Conservation (phyloP, 2,113 vertebrate species). For the Otis tarda region DNA sequence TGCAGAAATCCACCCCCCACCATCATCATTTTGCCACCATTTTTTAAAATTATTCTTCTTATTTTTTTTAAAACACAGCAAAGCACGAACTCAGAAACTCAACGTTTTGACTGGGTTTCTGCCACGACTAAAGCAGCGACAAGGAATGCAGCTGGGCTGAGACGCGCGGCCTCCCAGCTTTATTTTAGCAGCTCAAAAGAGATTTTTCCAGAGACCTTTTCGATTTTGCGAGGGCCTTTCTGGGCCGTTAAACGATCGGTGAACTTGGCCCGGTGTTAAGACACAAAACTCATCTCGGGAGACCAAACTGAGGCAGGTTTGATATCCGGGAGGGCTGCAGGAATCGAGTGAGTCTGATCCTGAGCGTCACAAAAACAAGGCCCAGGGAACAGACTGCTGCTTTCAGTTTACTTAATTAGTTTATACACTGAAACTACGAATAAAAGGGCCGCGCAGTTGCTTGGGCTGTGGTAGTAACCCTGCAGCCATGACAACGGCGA, state of each 20-base stretch:
- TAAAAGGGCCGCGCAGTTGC: conserved; percentile 51
- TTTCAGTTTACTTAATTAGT: conserved; percentile 54
- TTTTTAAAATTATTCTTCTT: background rate
- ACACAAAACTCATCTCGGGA: background rate
- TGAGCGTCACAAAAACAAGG: background rate
- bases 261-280: background rate
- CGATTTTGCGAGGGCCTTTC: background rate
- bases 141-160: background rate
- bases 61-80: background rate
- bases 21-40: background rate
- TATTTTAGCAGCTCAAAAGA: background rate
- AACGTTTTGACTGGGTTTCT: background rate
- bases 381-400: conserved; percentile 5
- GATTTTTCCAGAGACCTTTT: background rate
- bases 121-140: background rate
- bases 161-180: background rate
- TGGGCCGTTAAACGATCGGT: background rate
- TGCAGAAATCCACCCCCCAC: background rate
- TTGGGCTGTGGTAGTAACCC: conserved; percentile 55
- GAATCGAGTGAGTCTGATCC: background rate
- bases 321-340: background rate
- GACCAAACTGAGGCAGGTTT: background rate
- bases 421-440: conserved; percentile 55
- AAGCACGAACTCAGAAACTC: background rate
- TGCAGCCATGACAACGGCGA: conserved; percentile 67